Base-by-base conservation (phyloP, 2,888 invertebrate species). In the Caenorhabditis macrosperma region DNA sequence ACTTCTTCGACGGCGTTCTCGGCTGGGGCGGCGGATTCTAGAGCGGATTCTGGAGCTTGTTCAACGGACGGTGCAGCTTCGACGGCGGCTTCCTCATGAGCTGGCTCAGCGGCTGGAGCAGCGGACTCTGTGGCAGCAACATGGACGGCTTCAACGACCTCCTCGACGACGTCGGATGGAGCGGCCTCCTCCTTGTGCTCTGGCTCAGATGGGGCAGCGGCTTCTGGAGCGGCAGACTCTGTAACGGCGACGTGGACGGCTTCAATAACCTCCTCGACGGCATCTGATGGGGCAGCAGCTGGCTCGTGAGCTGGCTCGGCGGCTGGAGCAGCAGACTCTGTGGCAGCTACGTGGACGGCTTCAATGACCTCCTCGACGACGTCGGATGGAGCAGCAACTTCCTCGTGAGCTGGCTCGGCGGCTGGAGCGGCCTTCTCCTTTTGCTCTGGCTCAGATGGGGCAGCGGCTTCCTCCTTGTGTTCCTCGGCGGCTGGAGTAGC, bases 1-100 rank as follows among this genome's bases (percentile, higher is more conserved):
- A 60, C 66, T 33, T 75, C 75, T 60, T 67, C 60, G 41, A 59
- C 66, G 57, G 59, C 50, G 28, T n/a, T n/a, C n/a, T 20, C 54
- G 9, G 24, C 41, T 38, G 33, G 60, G 22, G 24, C 33, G 38
- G 38, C 6, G 12, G 38, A 38, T 38, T 38, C 38, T 33, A n/a
- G 41, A 9, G 68, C 22, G n/a, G 30, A 28, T 57, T 28, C 26
- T n/a, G n/a, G 38, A 22, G 44, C 41, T 48, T 59, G 60, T 50
- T 52, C 66, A 59, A 52, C 75, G 20, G 75, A 52, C 24, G 48
- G 64, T 9, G 52, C 52, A 52, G 64, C 35, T 24, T 54, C 55
- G 0, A 44, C 67, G 10, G 30, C 61, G 38, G n/a, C n/a, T n/a
- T n/a, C n/a, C n/a, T n/a, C 12, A n/a, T 54, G 52, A 9, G 30